Conservation (phyloP, 2,888 invertebrate genomes). For the Dryadula phaetusa region DNA sequence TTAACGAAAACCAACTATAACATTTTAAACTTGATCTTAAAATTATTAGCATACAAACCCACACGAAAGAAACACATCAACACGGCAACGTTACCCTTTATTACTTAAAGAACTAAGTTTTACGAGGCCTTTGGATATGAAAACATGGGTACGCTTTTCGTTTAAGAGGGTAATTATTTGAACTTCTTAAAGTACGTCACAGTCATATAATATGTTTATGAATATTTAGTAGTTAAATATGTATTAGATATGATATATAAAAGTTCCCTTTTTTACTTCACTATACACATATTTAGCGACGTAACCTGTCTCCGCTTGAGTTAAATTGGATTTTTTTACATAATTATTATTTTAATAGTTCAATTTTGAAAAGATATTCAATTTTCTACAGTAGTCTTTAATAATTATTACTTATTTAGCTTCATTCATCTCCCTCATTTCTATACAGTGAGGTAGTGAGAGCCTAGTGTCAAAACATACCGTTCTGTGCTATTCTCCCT, state of each 20-base stretch:
- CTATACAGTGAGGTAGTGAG: too few relatives aligned
- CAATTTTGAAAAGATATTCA: too few relatives aligned
- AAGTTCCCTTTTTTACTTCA: too few relatives aligned
- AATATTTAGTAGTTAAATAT: conserved; percentile 10
- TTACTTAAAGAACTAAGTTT: conserved; percentile 28
- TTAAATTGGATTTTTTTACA: too few relatives aligned
- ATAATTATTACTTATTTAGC: too few relatives aligned
- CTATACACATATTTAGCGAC: too few relatives aligned
- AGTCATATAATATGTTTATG: conserved; percentile 13
- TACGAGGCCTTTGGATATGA: conserved; percentile 24
- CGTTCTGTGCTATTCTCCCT: too few relatives aligned
- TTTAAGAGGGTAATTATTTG: conserved; percentile 27
- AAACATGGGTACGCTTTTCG: conserved; percentile 28
- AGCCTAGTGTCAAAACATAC: too few relatives aligned
- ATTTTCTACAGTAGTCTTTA: too few relatives aligned
- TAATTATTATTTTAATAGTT: too few relatives aligned
- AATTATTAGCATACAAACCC: conserved; percentile 3
- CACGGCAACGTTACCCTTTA: conserved; percentile 20
- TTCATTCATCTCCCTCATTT: too few relatives aligned
- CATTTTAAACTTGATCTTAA: not conserved
- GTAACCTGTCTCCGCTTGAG: too few relatives aligned
- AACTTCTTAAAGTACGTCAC: conserved; percentile 11
- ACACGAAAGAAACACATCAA: conserved; percentile 16
- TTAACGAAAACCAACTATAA: not conserved
- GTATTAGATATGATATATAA: not conserved